Evolutionary conservation across 2,888 invertebrate species (phyloP), one percentile per base, ranked within the genome.

Genomic region (Camptogramma bilineatum): DNA sequence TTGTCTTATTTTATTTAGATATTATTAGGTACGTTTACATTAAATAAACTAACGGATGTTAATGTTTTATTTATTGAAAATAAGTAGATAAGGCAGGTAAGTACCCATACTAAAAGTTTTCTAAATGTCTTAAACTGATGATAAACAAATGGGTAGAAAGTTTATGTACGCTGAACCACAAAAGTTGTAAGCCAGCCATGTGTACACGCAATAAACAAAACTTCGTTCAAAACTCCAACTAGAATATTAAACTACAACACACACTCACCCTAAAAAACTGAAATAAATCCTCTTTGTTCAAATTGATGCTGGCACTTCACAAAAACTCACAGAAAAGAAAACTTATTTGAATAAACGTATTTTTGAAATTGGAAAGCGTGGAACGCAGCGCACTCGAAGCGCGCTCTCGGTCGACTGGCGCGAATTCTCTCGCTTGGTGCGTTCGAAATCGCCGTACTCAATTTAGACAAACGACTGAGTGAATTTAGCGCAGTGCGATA

Each of bases 351-450:
- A 70, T 68, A 61, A 64, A 62, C 70, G 70, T 62, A 64, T 31
- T 66, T 65, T 65, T 54, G 39, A 56, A 67, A 66, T 56, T 16
- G 8, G 17, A 24, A 51, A 55, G 52, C 68, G 59, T 71, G 73
- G 64, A 64, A 72, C 75, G 75, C 73, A 69, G 69, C 73, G 69
- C 69, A 66, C 73, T 46, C 52, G 16, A 61, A 64, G 74, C 69
- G 73, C 75, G 73, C 73, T 75, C 73, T 72, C 73, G 71, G 64
- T 65, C 70, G 70, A 72, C 75, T 75, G 68, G 48, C 66, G 54
- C 39, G n/a, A 47, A 19, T 53, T 16, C 24, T 50, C 19, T 39
- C 42, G 56, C 16, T 34, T 31, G 39, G n/a, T 54, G 52, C 48
- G 56, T 24, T 59, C 47, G 53, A 48, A 61, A 60, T 57, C 31